Evolutionary conservation across 2,113 vertebrate genomes (phyloP).

Genomic region (Coptodon bakossiorum): DNA sequence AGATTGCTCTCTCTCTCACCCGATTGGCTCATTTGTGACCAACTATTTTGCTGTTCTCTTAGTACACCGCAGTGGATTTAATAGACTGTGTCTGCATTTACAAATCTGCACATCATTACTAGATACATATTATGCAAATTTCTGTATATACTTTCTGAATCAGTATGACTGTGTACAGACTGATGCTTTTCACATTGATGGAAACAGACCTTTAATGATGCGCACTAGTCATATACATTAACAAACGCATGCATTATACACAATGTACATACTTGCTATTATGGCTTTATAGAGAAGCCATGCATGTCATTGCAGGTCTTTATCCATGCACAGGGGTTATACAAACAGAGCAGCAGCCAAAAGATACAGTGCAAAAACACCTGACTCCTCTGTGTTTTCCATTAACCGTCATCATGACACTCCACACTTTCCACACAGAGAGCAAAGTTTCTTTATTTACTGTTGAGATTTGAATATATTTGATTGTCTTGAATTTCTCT

Average conservation of each 20-base stretch:
- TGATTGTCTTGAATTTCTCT: neutral
- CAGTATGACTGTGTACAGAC: neutral
- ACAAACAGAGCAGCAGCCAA: conserved; percentile 51
- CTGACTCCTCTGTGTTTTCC: conserved; percentile 40
- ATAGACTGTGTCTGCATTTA: neutral
- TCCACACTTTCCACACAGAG: neutral
- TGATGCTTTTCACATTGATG: neutral
- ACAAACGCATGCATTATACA: neutral
- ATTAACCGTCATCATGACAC: conserved; percentile 31
- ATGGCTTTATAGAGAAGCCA: neutral
- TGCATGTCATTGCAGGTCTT: neutral
- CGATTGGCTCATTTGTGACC: neutral
- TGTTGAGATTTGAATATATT: neutral
- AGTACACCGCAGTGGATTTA: neutral
- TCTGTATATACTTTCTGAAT: neutral
- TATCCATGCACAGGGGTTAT: conserved; percentile 35
- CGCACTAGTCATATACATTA: neutral
- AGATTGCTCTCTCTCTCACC: neutral
- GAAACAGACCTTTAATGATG: neutral
- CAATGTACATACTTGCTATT: neutral
- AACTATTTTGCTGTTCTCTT: neutral
- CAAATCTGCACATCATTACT: neutral
- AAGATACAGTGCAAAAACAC: conserved; percentile 16
- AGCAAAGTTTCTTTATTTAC: neutral
- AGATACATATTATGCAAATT: neutral